A percentile compares a stretch with the other conserved stretches of the same genome.
Evolutionary conservation across 2,888 invertebrate species (phyloP).

Genomic region (Lithophane socia): DNA sequence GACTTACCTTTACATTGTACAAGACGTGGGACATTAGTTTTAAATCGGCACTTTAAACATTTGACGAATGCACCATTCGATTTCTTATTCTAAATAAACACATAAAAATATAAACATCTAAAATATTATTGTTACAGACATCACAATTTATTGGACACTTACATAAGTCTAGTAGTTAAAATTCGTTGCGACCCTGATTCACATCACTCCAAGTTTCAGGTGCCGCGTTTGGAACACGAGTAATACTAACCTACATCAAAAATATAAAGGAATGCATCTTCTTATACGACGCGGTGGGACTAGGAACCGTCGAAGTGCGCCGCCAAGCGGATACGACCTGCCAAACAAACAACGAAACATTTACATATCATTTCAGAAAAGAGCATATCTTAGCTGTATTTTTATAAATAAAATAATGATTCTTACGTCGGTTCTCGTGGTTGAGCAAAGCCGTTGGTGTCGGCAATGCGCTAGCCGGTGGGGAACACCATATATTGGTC

Average conservation of each 20-base stretch:
- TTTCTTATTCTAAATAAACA: slow-evolving; percentile 87
- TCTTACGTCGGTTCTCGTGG: slow-evolving; percentile 84
- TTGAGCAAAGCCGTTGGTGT: slow-evolving; percentile 82
- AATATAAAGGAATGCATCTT: slow-evolving; percentile 82
- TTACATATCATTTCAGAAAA: neutral
- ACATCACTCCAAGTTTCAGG: slow-evolving; percentile 73
- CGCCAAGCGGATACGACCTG: slow-evolving; percentile 87
- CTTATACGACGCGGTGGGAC: slow-evolving; percentile 78
- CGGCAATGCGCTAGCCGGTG: slow-evolving; percentile 87
- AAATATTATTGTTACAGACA: slow-evolving; percentile 90
- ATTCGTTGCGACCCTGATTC: slow-evolving; percentile 87
- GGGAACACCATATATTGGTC: slow-evolving; percentile 85
- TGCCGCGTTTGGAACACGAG: slow-evolving; percentile 77
- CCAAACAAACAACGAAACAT: slow-evolving; percentile 16
- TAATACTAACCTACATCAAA: slow-evolving; percentile 71
- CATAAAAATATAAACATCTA: slow-evolving; percentile 90
- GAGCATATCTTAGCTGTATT: neutral
- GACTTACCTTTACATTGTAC: slow-evolving; percentile 67
- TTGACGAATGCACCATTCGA: slow-evolving; percentile 84
- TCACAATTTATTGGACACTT: slow-evolving; percentile 89
- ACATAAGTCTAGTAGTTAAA: slow-evolving; percentile 85
- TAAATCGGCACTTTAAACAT: slow-evolving; percentile 81
- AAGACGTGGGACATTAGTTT: slow-evolving; percentile 61
- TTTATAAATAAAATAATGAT: neutral
- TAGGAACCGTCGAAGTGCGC: slow-evolving; percentile 86